Percentiles rank a stretch among this genome's conserved stretches.
phyloP scores from a whole-genome alignment of 2,888 invertebrate genomes.

The Drosophila yooni region DNA sequence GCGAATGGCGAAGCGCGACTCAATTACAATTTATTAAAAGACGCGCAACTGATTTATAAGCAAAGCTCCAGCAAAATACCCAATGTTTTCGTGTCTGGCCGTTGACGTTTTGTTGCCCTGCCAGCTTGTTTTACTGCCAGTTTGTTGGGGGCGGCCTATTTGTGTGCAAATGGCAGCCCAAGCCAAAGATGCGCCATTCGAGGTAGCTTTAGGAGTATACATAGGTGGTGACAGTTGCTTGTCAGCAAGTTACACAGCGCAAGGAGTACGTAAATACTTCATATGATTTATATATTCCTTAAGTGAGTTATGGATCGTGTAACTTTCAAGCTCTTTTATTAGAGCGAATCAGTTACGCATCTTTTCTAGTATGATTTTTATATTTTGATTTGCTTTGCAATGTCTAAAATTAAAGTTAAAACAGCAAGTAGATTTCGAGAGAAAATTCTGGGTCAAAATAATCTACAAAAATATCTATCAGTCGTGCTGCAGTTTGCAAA shows the following conservation, averaged over 20 bases:
- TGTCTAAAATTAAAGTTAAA: background rate
- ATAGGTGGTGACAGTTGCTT: constrained; percentile 78
- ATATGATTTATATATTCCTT: constrained; percentile 45
- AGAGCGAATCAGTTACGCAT: background rate
- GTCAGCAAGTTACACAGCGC: constrained; percentile 72
- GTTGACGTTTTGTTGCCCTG: constrained; percentile 61
- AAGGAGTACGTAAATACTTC: constrained; percentile 8
- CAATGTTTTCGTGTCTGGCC: constrained; percentile 64
- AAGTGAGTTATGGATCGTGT: background rate
- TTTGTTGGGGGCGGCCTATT: constrained; percentile 68
- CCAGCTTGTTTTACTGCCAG: constrained; percentile 40
- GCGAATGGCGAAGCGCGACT: constrained; percentile 79
- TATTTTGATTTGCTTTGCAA: background rate
- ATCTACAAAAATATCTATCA: background rate
- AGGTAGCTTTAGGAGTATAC: constrained; percentile 32
- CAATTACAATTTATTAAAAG: constrained; percentile 82
- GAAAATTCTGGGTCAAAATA: background rate
- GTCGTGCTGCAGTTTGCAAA: background rate
- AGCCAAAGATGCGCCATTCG: constrained; percentile 40
- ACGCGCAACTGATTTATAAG: constrained; percentile 79
- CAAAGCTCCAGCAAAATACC: constrained; percentile 33
- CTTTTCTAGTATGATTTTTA: background rate
- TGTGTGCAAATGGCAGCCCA: constrained; percentile 62
- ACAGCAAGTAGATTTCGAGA: no score
- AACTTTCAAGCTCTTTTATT: background rate